Conservation (phyloP, 2,797 vertebrate genomes). For the Acridotheres tristis region DNA sequence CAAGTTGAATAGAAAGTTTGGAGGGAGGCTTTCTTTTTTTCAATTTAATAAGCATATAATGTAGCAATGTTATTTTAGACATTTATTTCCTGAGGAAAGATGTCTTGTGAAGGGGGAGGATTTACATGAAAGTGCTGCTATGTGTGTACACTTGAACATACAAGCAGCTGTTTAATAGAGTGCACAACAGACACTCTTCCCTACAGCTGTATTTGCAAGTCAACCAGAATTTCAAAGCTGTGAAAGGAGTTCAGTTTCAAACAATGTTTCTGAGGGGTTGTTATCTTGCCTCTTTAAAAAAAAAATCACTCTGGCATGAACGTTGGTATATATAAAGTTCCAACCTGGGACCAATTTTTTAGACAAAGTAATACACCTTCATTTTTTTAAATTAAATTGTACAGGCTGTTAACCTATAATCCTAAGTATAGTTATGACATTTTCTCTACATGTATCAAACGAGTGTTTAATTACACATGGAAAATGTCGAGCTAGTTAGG, state of each 20-base stretch:
- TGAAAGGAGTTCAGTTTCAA: conserved; percentile 10
- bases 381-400: conserved; percentile 23
- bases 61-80: neutral
- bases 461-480: conserved; percentile 42
- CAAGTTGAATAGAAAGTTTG: neutral
- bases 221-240: neutral
- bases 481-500: conserved; percentile 46
- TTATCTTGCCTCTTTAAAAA: neutral
- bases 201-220: neutral
- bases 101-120: neutral
- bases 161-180: neutral
- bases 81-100: neutral
- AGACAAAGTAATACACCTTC: conserved; percentile 25
- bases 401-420: conserved; percentile 36
- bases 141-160: neutral
- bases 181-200: neutral
- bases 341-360: conserved; percentile 14
- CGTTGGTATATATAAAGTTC: conserved; percentile 23
- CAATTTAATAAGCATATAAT: neutral
- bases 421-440: conserved; percentile 27
- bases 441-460: conserved; percentile 5
- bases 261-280: neutral
- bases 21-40: neutral
- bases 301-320: conserved; percentile 18
- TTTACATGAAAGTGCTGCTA: neutral